These are phyloP conservation scores for Protonemura montana DNA, from an alignment of 2,888 invertebrate genomes.

Conservation along the genomic window DNA sequence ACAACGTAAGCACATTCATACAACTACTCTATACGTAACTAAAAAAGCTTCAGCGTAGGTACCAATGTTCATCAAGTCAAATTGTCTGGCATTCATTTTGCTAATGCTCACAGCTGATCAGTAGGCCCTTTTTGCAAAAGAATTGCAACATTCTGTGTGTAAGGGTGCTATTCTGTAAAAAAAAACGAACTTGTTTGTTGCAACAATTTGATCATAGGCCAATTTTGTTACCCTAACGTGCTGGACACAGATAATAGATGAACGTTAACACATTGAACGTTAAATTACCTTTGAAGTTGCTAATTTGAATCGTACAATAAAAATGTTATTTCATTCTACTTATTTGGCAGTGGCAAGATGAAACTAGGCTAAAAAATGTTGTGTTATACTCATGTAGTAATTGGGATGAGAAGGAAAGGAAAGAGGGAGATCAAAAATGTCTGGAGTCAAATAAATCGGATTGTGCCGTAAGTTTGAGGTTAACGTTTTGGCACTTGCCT, in stretches of 20 bases:
- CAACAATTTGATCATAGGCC: neutral
- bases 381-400: neutral
- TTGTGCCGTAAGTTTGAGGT: no score
- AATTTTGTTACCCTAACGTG: neutral
- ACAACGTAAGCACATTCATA: neutral
- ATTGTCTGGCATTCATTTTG: neutral
- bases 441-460: no score
- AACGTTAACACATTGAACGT: neutral
- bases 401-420: no score
- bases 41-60: no score
- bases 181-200: neutral
- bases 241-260: neutral
- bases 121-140: neutral
- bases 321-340: neutral
- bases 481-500: no score
- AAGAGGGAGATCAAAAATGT: no score
- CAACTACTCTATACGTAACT: neutral
- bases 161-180: neutral
- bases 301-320: neutral
- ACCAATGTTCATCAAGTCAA: no score
- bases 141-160: neutral
- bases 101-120: neutral
- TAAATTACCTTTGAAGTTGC: neutral
- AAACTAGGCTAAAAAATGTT: neutral
- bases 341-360: neutral